Base-by-base conservation (phyloP, 2,888 invertebrate genomes). In the Chalcis sispes region DNA sequence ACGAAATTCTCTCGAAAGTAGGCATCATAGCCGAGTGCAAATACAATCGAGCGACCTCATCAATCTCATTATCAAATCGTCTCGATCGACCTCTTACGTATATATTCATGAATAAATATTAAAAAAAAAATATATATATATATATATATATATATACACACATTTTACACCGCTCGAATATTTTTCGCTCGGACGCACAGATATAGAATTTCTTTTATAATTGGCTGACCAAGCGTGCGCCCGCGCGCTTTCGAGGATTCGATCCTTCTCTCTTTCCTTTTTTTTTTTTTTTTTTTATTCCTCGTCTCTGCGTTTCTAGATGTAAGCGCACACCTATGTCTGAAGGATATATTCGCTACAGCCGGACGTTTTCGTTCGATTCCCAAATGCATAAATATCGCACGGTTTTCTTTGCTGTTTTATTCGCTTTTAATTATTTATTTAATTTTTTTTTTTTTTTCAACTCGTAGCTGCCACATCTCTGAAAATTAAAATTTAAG, bases 31-130 rank as follows among this genome's bases (percentile, higher is more conserved):
- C n/a, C 15, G 50, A 42, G 15, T 10, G 5, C 36, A 36, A 7
- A 36, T 58, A 72, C 48, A 67, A 75, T 70, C 56, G 52, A 59
- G 23, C 18, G 66, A 54, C 69, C 58, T 58, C 77, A 77, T 77
- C 64, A 69, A 77, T 77, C 69, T 77, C 69, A 69, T 69, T 77
- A 72, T 72, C 69, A 72, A 77, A 69, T 64, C 64, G 58, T 25
- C 58, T 69, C 52, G 64, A 72, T 76, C 72, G 62, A 27, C 27
- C 18, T 65, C 32, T 25, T 27, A n/a, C 27, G 23, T 56, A 40
- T 58, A 56, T 48, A 25, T 62, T n/a, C n/a, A n/a, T n/a, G n/a
- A n/a, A n/a, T n/a, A n/a, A n/a, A n/a, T n/a, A n/a, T n/a, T n/a
- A n/a, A n/a, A n/a, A n/a, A n/a, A n/a, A n/a, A n/a, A n/a, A n/a